A percentile compares a stretch with the other conserved stretches of the same genome.
These are phyloP conservation scores for Octodonta nipae DNA, from an alignment of 2,888 invertebrate species.

Conservation along the genomic window DNA sequence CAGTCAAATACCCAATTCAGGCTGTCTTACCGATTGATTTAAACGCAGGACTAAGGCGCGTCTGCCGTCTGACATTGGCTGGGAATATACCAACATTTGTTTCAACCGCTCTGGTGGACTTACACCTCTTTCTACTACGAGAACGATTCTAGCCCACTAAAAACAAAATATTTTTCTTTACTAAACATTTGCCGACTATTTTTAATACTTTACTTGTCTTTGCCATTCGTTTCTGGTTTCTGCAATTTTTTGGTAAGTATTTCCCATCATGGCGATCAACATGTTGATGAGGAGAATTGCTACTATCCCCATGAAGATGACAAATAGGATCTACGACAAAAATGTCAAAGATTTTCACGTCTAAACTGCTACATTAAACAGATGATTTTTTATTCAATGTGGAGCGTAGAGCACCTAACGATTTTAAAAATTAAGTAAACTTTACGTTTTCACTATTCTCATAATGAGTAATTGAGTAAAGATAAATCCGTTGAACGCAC, in stretches of 20 bases:
- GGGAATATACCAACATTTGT: conserved; percentile 81
- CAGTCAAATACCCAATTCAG: background rate
- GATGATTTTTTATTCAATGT: background rate
- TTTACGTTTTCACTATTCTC: too few relatives aligned
- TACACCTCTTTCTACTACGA: conserved; percentile 94
- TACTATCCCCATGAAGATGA: conserved; percentile 95
- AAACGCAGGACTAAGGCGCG: conserved; percentile 75
- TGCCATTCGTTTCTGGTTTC: conserved; percentile 98
- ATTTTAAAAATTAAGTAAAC: too few relatives aligned
- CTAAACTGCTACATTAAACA: too few relatives aligned
- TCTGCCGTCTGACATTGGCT: conserved; percentile 81
- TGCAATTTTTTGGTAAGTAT: conserved; percentile 94
- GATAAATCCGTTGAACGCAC: too few relatives aligned
- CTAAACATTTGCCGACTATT: too few relatives aligned
- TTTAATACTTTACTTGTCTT: conserved; percentile 53
- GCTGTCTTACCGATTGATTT: conserved; percentile 62
- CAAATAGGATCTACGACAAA: conserved; percentile 62
- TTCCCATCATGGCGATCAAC: conserved; percentile 99
- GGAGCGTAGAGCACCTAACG: background rate
- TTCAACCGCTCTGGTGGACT: conserved; percentile 73
- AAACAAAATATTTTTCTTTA: conserved; percentile 8
- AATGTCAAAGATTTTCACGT: background rate
- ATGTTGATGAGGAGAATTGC: conserved; percentile 91
- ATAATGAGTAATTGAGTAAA: too few relatives aligned
- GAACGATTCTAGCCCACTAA: conserved; percentile 92